Base-by-base conservation (phyloP, 2,113 vertebrate species). In the Chamaetylas fuelleborni region DNA sequence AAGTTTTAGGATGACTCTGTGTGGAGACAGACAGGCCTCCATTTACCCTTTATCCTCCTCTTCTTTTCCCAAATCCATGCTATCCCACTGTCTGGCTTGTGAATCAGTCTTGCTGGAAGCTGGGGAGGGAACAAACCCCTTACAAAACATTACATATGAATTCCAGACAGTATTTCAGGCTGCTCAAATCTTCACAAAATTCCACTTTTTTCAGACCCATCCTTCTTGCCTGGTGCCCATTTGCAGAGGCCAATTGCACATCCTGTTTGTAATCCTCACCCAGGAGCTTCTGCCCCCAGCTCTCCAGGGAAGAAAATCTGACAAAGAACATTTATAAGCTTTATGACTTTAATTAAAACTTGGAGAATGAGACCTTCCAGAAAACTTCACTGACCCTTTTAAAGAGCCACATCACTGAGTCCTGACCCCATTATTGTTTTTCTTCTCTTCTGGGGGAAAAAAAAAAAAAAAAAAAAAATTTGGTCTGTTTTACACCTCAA, bases 1-100 rank as follows among this genome's bases (percentile, higher is more conserved):
- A 24, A 58, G 74, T 64, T 90, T 33, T 8, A 12, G 50, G 78
- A 50, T 2, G 25, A 53, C 31, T 69, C 31, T 31, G 26, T 54
- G 8, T 19, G 60, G 64, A 78, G 38, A 53, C 67, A 40, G 25
- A 8, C 31, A 14, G 12, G 50, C 17, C 19, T 58, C 29, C 19
- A 3, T 67, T 92, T 89, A 28, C n/a, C 65, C 54, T 81, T 82
- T 18, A 36, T 78, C 20, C 19, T 74, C 25, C 43, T 61, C 38
- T 61, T 38, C 50, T 61, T 57, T 45, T 54, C 81, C 7, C 0
- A 77, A 70, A 70, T 66, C 61, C 3, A 0, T 51, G 19, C 36
- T 51, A 0, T 43, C 53, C 45, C 0, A 0, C 54, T 28, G 0
- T 12, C 48, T 53, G 12, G 9, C 36, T 69, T 57, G 7, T 16